phyloP scores from a whole-genome alignment of 2,797 vertebrate genomes.

The Stomatorhinus walkeri region DNA sequence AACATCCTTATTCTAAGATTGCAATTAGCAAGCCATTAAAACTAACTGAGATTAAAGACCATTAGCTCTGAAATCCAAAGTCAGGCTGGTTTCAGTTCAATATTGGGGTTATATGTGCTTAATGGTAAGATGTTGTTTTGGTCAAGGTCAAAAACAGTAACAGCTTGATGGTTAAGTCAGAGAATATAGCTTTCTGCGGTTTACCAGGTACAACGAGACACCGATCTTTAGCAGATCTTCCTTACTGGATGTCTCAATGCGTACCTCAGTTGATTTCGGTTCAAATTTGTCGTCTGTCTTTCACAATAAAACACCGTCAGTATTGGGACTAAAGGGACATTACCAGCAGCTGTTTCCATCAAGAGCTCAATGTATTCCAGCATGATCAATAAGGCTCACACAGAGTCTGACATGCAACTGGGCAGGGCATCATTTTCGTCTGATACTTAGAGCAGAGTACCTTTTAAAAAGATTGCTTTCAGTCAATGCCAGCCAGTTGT shows the following conservation, averaged over 20 bases:
- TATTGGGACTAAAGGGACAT: slow-evolving; percentile 62
- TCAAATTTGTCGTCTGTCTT: slow-evolving; percentile 72
- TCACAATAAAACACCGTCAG: slow-evolving; percentile 56
- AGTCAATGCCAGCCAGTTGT: slow-evolving; percentile 82
- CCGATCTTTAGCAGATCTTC: slow-evolving; percentile 59
- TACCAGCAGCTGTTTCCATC: slow-evolving; percentile 79
- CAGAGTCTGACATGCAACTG: slow-evolving; percentile 80
- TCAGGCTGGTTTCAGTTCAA: slow-evolving; percentile 72
- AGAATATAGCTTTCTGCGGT: slow-evolving; percentile 45
- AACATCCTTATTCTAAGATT: slow-evolving; percentile 69
- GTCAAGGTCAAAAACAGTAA: not conserved
- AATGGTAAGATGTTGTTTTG: not conserved
- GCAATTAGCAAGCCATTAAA: slow-evolving; percentile 73
- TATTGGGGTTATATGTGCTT: slow-evolving; percentile 48
- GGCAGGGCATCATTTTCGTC: slow-evolving; percentile 82
- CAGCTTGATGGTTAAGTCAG: not conserved
- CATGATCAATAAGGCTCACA: slow-evolving; percentile 82
- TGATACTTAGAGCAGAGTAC: slow-evolving; percentile 83
- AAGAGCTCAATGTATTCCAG: slow-evolving; percentile 79
- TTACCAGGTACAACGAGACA: slow-evolving; percentile 43
- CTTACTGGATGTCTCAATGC: slow-evolving; percentile 51
- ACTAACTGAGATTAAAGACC: slow-evolving; percentile 72
- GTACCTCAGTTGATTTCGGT: slow-evolving; percentile 64
- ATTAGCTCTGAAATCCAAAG: slow-evolving; percentile 71
- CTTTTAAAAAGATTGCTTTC: slow-evolving; percentile 96